Conservation (phyloP, 2,113 vertebrate species). For the Pedetes capensis region DNA sequence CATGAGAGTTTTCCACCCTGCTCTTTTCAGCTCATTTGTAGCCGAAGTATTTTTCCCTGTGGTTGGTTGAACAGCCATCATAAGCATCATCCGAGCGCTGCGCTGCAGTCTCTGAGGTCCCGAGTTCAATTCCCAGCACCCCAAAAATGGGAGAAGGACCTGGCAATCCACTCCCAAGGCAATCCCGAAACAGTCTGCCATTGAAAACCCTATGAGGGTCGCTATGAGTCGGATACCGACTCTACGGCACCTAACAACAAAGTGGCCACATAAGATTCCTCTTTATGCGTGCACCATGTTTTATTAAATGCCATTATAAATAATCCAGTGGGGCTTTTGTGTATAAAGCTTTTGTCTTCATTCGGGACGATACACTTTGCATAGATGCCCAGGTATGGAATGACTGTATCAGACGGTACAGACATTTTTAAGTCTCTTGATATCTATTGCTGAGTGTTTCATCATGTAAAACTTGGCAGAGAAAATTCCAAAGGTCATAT, state of each 20-base stretch:
- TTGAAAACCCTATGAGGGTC: too few relatives aligned
- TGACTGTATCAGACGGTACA: neutral
- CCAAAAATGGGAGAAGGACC: too few relatives aligned
- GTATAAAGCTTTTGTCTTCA: conserved; percentile 23
- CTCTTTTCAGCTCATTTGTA: neutral
- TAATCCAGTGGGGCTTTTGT: neutral
- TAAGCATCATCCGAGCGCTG: neutral
- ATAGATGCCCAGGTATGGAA: neutral
- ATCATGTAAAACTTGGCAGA: neutral
- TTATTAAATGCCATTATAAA: conserved; percentile 39
- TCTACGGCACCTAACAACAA: too few relatives aligned
- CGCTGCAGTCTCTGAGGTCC: too few relatives aligned
- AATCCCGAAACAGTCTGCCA: too few relatives aligned
- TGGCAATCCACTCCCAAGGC: too few relatives aligned
- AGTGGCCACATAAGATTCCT: neutral
- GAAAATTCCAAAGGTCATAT: neutral
- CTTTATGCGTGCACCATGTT: neutral
- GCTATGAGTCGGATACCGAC: too few relatives aligned
- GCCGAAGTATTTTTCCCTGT: neutral
- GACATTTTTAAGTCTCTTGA: neutral
- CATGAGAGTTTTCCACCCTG: neutral
- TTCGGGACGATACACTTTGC: neutral
- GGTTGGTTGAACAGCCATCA: neutral
- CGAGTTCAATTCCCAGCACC: too few relatives aligned
- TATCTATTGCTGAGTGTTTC: neutral